These are phyloP conservation scores for Hydrozoanthus gracilis DNA, from an alignment of 92 coral and sea anemone species.

Conservation along the genomic window DNA sequence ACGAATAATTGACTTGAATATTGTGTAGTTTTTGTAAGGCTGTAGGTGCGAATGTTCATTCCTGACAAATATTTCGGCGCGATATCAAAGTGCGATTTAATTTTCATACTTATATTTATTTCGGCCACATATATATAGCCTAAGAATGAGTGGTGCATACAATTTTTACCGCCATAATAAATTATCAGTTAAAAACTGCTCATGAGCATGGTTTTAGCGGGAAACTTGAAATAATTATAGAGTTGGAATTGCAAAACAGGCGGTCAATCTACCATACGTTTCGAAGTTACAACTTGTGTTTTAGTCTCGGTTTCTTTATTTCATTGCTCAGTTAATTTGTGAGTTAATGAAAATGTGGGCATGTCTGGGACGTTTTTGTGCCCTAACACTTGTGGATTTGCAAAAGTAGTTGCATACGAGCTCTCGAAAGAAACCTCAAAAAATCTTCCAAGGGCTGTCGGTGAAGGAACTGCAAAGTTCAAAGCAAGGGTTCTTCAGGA, in stretches of 20 bases:
- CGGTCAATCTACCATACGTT: background rate
- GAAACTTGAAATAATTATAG: constrained; percentile 5
- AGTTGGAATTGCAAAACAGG: constrained; percentile 1
- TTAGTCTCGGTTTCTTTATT: no score
- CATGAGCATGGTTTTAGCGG: constrained; percentile 16
- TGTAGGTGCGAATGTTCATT: no score
- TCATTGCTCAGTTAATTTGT: background rate
- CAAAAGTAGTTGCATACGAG: constrained; percentile 51
- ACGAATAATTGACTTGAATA: no score
- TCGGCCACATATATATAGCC: background rate
- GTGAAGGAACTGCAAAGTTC: constrained; percentile 54
- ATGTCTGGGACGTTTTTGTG: constrained; percentile 68
- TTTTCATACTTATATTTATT: no score
- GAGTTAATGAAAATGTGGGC: background rate
- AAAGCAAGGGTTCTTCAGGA: constrained; percentile 57
- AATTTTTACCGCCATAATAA: background rate
- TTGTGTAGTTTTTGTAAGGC: no score
- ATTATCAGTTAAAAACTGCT: background rate
- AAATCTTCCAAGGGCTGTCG: constrained; percentile 25
- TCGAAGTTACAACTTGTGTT: background rate
- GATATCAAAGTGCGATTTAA: no score
- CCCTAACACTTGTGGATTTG: constrained; percentile 65
- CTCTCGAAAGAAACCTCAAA: constrained; percentile 29
- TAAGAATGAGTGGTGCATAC: no score
- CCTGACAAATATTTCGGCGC: no score